Percentiles rank a stretch among this genome's conserved stretches.
These are phyloP conservation scores for Hyposmocoma kahamanoa DNA, from an alignment of 1,140 invertebrate genomes.

Conservation along the genomic window DNA sequence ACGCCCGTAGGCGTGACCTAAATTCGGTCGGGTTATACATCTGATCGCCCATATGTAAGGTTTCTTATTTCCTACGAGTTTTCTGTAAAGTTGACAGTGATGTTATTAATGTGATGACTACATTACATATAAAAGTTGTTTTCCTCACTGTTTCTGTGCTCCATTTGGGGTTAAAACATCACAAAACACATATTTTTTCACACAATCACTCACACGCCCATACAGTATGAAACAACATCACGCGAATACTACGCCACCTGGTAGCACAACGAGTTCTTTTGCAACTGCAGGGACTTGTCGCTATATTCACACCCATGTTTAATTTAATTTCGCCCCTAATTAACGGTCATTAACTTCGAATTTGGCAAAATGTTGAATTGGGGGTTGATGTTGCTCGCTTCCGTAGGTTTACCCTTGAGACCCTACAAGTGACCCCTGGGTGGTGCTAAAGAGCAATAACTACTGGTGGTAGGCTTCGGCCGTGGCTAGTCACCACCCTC, in stretches of 20 bases:
- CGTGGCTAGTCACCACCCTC: too few relatives aligned
- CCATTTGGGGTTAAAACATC: slow-evolving; percentile 48
- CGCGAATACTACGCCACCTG: slow-evolving; percentile 68
- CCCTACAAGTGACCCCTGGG: too few relatives aligned
- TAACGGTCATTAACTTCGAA: not conserved
- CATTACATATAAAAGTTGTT: slow-evolving; percentile 21
- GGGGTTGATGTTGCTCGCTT: too few relatives aligned
- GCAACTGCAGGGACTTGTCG: slow-evolving; percentile 40
- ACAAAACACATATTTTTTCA: slow-evolving; percentile 67
- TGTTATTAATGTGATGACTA: slow-evolving; percentile 24
- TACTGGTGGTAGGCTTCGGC: too few relatives aligned
- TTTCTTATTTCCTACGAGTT: slow-evolving; percentile 50
- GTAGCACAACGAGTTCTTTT: slow-evolving; percentile 26
- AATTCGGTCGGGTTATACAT: slow-evolving; percentile 62
- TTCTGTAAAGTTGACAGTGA: slow-evolving; percentile 29
- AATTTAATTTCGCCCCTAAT: slow-evolving; percentile 43
- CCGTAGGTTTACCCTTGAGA: too few relatives aligned
- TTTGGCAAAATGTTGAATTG: not conserved
- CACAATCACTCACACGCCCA: slow-evolving; percentile 71
- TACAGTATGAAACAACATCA: slow-evolving; percentile 69
- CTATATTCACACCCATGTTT: slow-evolving; percentile 48
- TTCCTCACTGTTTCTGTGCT: slow-evolving; percentile 53
- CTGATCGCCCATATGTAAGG: slow-evolving; percentile 64
- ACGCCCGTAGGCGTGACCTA: slow-evolving; percentile 39
- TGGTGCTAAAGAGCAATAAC: too few relatives aligned